Evolutionary conservation across 64 coral and sea anemone genomes (phyloP).

Genomic region (Montipora sp.): DNA sequence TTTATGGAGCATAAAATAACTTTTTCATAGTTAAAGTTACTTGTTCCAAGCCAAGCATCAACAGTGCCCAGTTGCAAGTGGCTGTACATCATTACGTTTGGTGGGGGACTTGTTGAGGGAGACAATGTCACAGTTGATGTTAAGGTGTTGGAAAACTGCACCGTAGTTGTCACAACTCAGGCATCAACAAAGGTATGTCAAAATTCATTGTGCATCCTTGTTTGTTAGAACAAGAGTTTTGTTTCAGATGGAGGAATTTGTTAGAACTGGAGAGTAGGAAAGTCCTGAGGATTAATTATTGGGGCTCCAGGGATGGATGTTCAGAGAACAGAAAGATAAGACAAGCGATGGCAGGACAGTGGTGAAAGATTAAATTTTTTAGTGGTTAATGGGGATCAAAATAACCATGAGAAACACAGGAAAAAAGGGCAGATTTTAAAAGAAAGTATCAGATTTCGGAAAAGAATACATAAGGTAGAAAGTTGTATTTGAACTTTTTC

Average conservation of each 20-base stretch:
- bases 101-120: constrained; percentile 81
- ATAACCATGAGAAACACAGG: no score
- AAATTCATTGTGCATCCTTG: neutral
- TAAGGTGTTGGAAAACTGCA: constrained; percentile 58
- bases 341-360: no score
- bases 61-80: constrained; percentile 53
- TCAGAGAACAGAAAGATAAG: no score
- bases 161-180: constrained; percentile 76
- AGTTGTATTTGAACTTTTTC: no score
- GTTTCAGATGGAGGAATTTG: neutral
- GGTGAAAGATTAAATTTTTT: no score
- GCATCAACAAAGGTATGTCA: constrained; percentile 74
- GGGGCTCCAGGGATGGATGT: no score
- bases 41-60: constrained; percentile 74
- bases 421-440: no score
- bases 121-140: constrained; percentile 73
- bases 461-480: no score
- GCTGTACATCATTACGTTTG: constrained; percentile 85
- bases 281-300: neutral
- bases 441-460: no score
- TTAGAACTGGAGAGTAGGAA: neutral
- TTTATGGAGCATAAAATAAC: neutral
- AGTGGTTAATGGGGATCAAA: no score
- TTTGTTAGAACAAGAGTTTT: neutral
- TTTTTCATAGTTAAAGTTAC: constrained; percentile 52